phyloP scores from a whole-genome alignment of 1,140 invertebrate genomes.

The Idris sp. region DNA sequence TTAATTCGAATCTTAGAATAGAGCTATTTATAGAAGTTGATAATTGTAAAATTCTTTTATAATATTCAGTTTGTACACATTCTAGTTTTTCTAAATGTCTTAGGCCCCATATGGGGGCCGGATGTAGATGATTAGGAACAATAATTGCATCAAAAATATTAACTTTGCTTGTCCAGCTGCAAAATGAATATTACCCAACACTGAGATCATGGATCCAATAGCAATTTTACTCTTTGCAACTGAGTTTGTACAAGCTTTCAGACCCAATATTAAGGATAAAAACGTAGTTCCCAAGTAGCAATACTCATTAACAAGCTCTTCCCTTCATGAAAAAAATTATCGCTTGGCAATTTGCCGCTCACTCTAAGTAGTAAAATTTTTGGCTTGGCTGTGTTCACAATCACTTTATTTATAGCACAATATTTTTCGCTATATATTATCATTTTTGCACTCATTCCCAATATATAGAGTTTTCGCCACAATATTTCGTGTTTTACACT shows the following conservation, averaged over 20 bases:
- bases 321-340: not conserved
- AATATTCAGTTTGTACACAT: not conserved
- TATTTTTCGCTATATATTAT: not conserved
- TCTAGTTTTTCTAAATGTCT: not conserved
- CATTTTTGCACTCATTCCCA: not conserved
- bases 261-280: not conserved
- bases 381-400: not conserved
- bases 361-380: not conserved
- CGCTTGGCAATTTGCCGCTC: not conserved
- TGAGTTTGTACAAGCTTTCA: not conserved
- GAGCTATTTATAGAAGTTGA: not conserved
- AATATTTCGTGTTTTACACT: not conserved
- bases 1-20: not conserved
- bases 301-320: not conserved
- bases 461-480: not conserved
- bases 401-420: not conserved
- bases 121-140: not conserved
- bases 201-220: not conserved
- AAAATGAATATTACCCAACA: not conserved
- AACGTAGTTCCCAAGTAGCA: not conserved
- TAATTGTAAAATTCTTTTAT: not conserved
- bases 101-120: not conserved
- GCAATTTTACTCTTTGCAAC: not conserved
- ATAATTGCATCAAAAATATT: slow-evolving; percentile 1
- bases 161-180: not conserved